Percentiles rank a stretch among this genome's conserved stretches.
Conservation (phyloP, 1,140 invertebrate species). For the Trialeurodes vaporariorum region DNA sequence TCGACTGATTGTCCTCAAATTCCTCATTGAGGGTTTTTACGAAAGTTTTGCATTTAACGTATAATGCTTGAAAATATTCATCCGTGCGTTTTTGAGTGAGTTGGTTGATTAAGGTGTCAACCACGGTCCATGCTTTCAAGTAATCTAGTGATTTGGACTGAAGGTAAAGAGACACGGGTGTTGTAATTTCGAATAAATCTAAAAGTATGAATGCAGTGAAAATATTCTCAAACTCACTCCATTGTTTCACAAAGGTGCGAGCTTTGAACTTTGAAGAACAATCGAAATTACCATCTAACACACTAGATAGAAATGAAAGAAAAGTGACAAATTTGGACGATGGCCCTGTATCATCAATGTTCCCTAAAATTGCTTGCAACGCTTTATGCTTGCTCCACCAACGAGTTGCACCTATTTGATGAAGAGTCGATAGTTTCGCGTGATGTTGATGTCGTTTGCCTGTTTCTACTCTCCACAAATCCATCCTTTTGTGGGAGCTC, state of each 20-base stretch:
- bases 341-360: constrained; percentile 8
- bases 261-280: constrained; percentile 8
- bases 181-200: constrained; percentile 12
- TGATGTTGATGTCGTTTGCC: constrained; percentile 7
- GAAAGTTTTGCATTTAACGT: not conserved
- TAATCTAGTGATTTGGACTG: not conserved
- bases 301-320: constrained; percentile 14
- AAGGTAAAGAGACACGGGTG: not conserved
- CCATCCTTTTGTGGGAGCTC: constrained; percentile 16
- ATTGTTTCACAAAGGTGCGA: constrained; percentile 16
- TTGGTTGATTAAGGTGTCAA: not conserved
- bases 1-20: too few species aligned
- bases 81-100: not conserved
- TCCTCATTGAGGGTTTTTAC: not conserved
- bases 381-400: constrained; percentile 21
- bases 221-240: constrained; percentile 18
- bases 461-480: constrained; percentile 16
- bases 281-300: constrained; percentile 17
- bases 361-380: constrained; percentile 13
- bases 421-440: constrained; percentile 14
- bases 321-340: constrained; percentile 14
- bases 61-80: not conserved
- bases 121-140: not conserved
- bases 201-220: constrained; percentile 16
- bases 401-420: constrained; percentile 18